Evolutionary conservation across 2,888 invertebrate species (phyloP), one percentile per base, ranked within the genome.

Genomic region (Dendrolimus pini): DNA sequence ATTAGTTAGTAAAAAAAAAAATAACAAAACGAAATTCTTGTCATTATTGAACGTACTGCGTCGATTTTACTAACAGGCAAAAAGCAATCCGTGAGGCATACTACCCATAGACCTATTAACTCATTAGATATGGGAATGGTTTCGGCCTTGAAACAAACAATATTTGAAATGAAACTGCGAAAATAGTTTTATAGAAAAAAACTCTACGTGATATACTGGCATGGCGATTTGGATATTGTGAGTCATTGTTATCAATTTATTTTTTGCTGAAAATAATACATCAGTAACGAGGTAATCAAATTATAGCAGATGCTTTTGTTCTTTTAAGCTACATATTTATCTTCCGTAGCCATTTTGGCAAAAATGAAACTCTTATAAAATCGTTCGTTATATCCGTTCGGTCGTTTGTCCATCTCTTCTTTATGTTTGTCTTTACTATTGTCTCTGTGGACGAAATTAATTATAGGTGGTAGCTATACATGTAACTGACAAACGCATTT

Each of bases 21-120:
- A 30, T 30, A 30, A 30, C 30, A 30, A 30, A 3, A 30, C 30
- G 3, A 30, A 30, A 30, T 30, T 30, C 30, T 6, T 30, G 30
- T 30, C 30, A 30, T 30, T 30, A 30, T 30, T 30, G 30, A 30
- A 30, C 6, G 30, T 30, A 30, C 6, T 30, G 30, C 30, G 30
- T 30, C 30, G 30, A 30, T 30, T 30, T 30, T 30, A 30, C 30
- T 30, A 30, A 30, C 30, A 30, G 58, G 71, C 67, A 77, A 76
- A 75, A 74, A 69, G 60, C 59, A 54, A 62, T 58, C 58, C 56
- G 56, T 62, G 64, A 63, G 61, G 59, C 54, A 59, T 55, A 60
- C 60, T 59, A 62, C 41, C 52, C 57, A 56, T 60, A 68, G 67
- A 61, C 53, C 41, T 61, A 59, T 9, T 12, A 56, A 62, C 7